Conservation (phyloP, 1,140 invertebrate species). For the Coelopa frigida region DNA sequence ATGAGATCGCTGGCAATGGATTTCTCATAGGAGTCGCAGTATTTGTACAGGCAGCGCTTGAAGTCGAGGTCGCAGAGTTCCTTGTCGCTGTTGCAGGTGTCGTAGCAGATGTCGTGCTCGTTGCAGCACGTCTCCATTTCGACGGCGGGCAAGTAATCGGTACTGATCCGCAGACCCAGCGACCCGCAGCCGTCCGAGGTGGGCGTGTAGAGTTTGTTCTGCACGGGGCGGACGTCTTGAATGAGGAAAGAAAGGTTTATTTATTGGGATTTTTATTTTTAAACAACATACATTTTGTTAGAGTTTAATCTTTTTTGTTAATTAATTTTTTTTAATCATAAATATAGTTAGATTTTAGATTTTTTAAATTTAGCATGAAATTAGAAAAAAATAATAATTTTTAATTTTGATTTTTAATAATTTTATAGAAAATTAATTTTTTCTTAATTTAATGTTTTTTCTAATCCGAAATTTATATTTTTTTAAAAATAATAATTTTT, state of each 20-base stretch:
- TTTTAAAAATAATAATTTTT: too few species aligned
- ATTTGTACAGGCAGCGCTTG: conserved; percentile 74
- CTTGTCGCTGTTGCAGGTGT: conserved; percentile 77
- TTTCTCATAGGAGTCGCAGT: conserved; percentile 65
- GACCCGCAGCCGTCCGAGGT: conserved; percentile 77
- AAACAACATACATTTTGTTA: too few species aligned
- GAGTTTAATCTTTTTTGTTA: too few species aligned
- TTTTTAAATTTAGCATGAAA: too few species aligned
- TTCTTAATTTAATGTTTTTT: too few species aligned
- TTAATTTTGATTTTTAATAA: too few species aligned
- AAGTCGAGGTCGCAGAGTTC: conserved; percentile 81
- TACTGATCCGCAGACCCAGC: conserved; percentile 62
- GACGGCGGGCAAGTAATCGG: conserved; percentile 64
- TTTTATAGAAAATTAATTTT: too few species aligned
- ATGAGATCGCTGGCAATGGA: conserved; percentile 53
- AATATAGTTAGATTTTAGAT: too few species aligned
- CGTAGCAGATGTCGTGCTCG: conserved; percentile 81
- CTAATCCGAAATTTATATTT: too few species aligned
- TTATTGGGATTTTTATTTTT: too few species aligned
- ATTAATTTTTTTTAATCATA: too few species aligned
- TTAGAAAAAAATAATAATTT: too few species aligned
- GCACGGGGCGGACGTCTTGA: conserved; percentile 56
- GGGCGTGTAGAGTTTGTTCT: conserved; percentile 66
- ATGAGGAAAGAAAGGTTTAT: conserved; percentile 28
- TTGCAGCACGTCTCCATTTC: conserved; percentile 82